phyloP scores from a whole-genome alignment of 2,113 vertebrate species.

The Benitochromis conjunctus region DNA sequence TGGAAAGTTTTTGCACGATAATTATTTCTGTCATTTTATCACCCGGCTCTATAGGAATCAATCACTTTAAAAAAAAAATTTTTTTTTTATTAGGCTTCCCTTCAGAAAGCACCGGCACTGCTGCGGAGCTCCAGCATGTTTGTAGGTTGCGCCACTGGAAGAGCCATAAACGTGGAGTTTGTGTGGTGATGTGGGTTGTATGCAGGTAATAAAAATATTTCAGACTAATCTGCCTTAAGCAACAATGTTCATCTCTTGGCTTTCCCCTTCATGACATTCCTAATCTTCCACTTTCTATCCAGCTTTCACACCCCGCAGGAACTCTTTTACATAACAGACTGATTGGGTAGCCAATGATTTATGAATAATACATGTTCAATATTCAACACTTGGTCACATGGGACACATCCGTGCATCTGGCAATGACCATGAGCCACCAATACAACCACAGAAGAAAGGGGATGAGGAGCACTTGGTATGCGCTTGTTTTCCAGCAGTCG shows the following conservation, averaged over 20 bases:
- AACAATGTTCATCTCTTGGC: background rate
- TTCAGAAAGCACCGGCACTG: background rate
- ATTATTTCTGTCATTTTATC: background rate
- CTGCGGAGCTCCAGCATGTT: background rate
- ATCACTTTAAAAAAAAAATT: too few species aligned
- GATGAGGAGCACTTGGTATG: background rate
- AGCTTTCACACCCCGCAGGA: background rate
- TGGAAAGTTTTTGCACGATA: background rate
- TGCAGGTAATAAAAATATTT: background rate
- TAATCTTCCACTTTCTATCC: background rate
- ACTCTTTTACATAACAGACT: slow-evolving; percentile 13
- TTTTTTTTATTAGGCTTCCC: background rate
- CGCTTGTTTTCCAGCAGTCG: background rate
- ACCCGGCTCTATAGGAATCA: background rate
- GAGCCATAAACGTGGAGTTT: background rate
- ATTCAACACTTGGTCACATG: slow-evolving; percentile 22
- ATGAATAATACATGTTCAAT: slow-evolving; percentile 38
- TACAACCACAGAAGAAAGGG: background rate
- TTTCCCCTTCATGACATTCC: background rate
- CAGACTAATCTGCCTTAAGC: background rate
- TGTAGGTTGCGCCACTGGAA: background rate
- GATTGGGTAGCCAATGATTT: slow-evolving; percentile 20
- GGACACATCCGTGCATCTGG: background rate
- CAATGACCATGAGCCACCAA: background rate
- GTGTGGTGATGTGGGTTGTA: background rate